Conservation (phyloP, 2,888 invertebrate genomes). For the Physocephala rufipes region DNA sequence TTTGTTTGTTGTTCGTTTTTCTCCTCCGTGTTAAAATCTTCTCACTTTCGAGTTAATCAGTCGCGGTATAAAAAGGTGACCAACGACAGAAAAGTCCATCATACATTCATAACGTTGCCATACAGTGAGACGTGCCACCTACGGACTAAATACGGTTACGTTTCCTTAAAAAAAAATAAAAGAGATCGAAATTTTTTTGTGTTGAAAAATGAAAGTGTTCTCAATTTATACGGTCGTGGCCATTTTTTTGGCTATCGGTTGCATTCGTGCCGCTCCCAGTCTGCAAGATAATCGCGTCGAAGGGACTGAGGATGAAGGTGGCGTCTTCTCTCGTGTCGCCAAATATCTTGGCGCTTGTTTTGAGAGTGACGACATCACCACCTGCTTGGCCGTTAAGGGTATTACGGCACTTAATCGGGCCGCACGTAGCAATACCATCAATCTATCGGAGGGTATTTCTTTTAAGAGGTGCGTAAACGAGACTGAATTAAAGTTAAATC, state of each 20-base stretch:
- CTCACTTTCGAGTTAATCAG: slow-evolving; percentile 43
- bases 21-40: slow-evolving; percentile 22
- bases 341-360: slow-evolving; percentile 65
- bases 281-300: slow-evolving; percentile 66
- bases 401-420: slow-evolving; percentile 69
- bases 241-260: slow-evolving; percentile 55
- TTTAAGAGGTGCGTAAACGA: slow-evolving; percentile 68
- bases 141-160: slow-evolving; percentile 10
- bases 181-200: slow-evolving; percentile 25
- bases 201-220: slow-evolving; percentile 64
- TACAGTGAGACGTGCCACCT: slow-evolving; percentile 55
- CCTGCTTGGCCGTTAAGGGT: slow-evolving; percentile 71
- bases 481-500: background rate
- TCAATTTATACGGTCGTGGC: slow-evolving; percentile 51
- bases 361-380: slow-evolving; percentile 66
- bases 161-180: slow-evolving; percentile 43
- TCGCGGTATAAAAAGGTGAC: slow-evolving; percentile 63
- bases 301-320: slow-evolving; percentile 54
- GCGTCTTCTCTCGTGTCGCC: slow-evolving; percentile 61
- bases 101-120: slow-evolving; percentile 63
- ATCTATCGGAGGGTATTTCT: slow-evolving; percentile 70
- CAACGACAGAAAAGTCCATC: slow-evolving; percentile 61
- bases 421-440: slow-evolving; percentile 69
- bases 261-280: slow-evolving; percentile 60
- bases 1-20: slow-evolving; percentile 9